Percentiles rank a stretch among this genome's conserved stretches.
Conservation (phyloP, 2,797 vertebrate species). For the Xiphophorus birchmanni region DNA sequence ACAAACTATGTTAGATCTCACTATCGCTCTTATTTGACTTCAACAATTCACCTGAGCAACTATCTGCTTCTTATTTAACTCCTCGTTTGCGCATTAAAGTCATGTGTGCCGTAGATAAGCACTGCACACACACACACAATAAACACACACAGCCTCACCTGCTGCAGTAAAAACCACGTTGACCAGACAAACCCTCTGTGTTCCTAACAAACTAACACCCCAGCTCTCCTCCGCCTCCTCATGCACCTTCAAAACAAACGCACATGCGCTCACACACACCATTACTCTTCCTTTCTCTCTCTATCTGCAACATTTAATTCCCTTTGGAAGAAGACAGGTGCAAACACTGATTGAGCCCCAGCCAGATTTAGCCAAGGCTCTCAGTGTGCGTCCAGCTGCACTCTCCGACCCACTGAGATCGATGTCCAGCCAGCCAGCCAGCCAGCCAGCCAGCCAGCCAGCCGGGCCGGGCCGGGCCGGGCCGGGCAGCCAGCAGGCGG, state of each 20-base stretch:
- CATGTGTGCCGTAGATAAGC: conserved; percentile 47
- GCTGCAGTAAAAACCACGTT: conserved; percentile 51
- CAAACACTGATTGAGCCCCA: conserved; percentile 80
- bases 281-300: conserved; percentile 81
- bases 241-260: conserved; percentile 52
- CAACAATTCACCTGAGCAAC: conserved; percentile 26
- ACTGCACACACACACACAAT: conserved; percentile 20
- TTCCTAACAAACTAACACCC: conserved; percentile 40
- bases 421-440: conserved; percentile 81
- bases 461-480: conserved; percentile 62
- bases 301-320: conserved; percentile 80
- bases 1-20: conserved; percentile 22
- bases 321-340: conserved; percentile 81
- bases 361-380: conserved; percentile 80
- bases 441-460: conserved; percentile 74
- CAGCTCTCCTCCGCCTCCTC: conserved; percentile 9
- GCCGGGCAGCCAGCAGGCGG: conserved; percentile 72
- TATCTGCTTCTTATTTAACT: conserved; percentile 34
- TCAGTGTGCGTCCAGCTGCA: conserved; percentile 88
- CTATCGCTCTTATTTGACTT: conserved; percentile 39
- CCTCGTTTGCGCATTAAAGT: conserved; percentile 53
- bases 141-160: conserved; percentile 52
- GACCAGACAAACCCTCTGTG: conserved; percentile 48
- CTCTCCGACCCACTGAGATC: conserved; percentile 89
- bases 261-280: conserved; percentile 72